These are phyloP conservation scores for Hydrotaea cyrtoneurina DNA, from an alignment of 2,888 invertebrate genomes.

Conservation along the genomic window DNA sequence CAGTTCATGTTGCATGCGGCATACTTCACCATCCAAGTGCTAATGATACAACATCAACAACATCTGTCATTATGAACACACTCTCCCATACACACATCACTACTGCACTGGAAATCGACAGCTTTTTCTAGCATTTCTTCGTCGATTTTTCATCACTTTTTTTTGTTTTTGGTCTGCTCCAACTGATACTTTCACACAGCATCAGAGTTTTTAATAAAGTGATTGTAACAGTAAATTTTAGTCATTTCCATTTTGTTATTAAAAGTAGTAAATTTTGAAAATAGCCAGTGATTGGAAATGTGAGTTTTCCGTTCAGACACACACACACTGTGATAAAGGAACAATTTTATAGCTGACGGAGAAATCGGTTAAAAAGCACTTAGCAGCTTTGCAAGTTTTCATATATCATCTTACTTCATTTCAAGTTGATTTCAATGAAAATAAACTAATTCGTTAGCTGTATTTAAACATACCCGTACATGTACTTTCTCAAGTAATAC, in stretches of 20 bases:
- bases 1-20: constrained; percentile 28
- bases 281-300: background rate
- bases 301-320: too few species aligned
- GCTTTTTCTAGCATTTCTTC: background rate
- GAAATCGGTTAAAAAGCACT: too few species aligned
- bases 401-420: too few species aligned
- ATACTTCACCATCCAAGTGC: constrained; percentile 41
- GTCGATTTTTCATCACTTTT: background rate
- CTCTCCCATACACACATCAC: background rate
- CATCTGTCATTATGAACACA: constrained; percentile 49
- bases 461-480: too few species aligned
- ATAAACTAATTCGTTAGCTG: too few species aligned
- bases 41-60: constrained; percentile 50
- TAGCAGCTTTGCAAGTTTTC: too few species aligned
- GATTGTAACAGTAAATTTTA: background rate
- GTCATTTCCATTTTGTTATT: background rate
- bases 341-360: too few species aligned
- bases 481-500: too few species aligned
- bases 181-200: background rate
- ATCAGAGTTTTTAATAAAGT: background rate
- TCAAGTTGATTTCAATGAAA: too few species aligned
- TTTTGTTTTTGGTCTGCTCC: background rate
- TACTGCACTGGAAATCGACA: background rate
- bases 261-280: background rate
- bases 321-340: too few species aligned